Base-by-base conservation (phyloP, 1,140 invertebrate genomes). In the Anoplolepis gracilipes region DNA sequence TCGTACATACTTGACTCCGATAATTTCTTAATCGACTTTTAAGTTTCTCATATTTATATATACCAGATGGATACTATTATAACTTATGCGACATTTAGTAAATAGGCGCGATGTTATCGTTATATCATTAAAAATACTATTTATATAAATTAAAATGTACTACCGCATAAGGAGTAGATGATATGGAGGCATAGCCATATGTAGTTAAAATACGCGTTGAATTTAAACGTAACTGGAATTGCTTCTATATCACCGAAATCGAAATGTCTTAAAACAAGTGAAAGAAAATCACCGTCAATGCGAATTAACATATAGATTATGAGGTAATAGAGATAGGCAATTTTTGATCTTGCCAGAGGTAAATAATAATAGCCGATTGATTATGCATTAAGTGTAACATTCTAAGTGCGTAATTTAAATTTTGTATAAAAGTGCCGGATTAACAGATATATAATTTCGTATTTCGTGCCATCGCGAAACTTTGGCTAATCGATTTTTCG, bases 61-160 rank as follows among this genome's bases (percentile, higher is more conserved):
- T 88, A 92, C 72, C 84, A 85, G 86, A 92, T 85, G 85, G 86
- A 88, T 89, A 87, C 65, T 90, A 90, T 86, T 70, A 86, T 70
- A 82, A 87, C 87, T 88, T 87, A 90, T 88, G 85, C 86, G 88
- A 88, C 86, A 92, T 91, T 87, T 91, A 92, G 90, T 73, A 85
- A 78, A 90, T 92, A 93, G 88, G 88, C 88, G 90, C 88, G 90
- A 93, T 94, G 94, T 94, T 94, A 94, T 91, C 93, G 93, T 94
- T 94, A 94, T 92, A 91, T 90, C 79, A 94, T 94, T 93, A 92
- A 94, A 94, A 91, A 94, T 93, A 94, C 93, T 94, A 94, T 94
- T 94, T 95, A 95, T 95, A 91, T 94, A 94, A 93, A 91, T 93
- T 85, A 90, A 49, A 49, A 92, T 88, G 89, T 94, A 93, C 88